Evolutionary conservation across 2,888 invertebrate genomes (phyloP).

Genomic region (Capitulum mitella): DNA sequence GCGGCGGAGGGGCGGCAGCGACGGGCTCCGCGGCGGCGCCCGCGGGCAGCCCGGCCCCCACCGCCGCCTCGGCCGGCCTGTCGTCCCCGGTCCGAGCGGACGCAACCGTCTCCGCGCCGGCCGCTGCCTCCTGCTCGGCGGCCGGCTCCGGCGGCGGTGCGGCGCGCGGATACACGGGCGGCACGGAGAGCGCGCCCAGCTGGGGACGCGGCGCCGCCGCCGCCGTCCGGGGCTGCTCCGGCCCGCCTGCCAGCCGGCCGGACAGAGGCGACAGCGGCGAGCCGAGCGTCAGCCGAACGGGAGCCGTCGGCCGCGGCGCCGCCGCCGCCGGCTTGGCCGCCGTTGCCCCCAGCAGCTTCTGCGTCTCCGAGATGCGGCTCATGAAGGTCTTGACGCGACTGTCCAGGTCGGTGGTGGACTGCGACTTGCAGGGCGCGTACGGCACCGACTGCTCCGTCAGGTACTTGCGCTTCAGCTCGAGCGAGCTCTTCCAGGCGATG

Average conservation of each 20-base stretch:
- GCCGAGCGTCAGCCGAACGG: not conserved
- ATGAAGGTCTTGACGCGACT: slow-evolving; percentile 75
- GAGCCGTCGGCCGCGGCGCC: slow-evolving; percentile 32
- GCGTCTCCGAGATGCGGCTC: slow-evolving; percentile 68
- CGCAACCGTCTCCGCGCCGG: not conserved
- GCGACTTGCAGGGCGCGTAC: slow-evolving; percentile 35
- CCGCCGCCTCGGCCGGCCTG: not conserved
- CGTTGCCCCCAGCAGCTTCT: slow-evolving; percentile 34
- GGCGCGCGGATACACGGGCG: not conserved
- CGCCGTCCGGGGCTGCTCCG: not conserved
- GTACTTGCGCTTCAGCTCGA: slow-evolving; percentile 78
- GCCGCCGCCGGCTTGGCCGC: not conserved
- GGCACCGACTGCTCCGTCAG: slow-evolving; percentile 52
- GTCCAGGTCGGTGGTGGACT: slow-evolving; percentile 57
- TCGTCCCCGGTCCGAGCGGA: not conserved
- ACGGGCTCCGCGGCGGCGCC: not conserved
- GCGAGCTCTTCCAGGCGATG: slow-evolving; percentile 74
- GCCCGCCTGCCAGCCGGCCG: not conserved
- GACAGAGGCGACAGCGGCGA: not conserved
- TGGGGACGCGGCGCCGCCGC: not conserved
- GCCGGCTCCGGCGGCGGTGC: not conserved
- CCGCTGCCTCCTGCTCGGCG: not conserved
- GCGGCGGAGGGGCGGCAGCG: not conserved
- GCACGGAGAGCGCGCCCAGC: not conserved
- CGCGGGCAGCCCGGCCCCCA: not conserved